These are phyloP conservation scores for Apocheima hispidaria DNA, from an alignment of 2,888 invertebrate genomes.

Conservation along the genomic window DNA sequence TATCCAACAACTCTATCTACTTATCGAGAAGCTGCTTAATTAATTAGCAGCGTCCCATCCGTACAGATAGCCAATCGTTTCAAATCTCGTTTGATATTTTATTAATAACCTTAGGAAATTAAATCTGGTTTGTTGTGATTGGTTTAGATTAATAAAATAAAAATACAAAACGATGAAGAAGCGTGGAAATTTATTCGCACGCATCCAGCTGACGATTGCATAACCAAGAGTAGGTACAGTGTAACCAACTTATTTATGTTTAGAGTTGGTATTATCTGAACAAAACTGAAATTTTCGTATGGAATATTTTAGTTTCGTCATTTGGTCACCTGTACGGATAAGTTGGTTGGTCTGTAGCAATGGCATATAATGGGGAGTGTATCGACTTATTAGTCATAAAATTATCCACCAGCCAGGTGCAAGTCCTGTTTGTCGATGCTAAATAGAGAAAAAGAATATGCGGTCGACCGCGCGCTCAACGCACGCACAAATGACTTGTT, in stretches of 20 bases:
- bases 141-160: conserved; percentile 15
- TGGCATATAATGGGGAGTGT: conserved; percentile 54
- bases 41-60: conserved; percentile 10
- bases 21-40: conserved; percentile 8
- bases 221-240: not conserved
- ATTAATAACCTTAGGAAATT: conserved; percentile 17
- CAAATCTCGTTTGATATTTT: conserved; percentile 11
- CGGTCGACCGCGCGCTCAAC: conserved; percentile 43
- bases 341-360: conserved; percentile 47
- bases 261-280: not conserved
- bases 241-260: not conserved
- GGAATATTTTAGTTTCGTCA: not conserved
- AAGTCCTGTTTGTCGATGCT: conserved; percentile 54
- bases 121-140: conserved; percentile 13
- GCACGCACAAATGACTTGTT: conserved; percentile 39
- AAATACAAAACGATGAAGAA: no score
- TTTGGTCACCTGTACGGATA: not conserved
- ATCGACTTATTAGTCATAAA: conserved; percentile 63
- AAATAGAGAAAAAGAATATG: conserved; percentile 57
- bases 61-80: conserved; percentile 4
- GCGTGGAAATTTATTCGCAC: no score
- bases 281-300: not conserved
- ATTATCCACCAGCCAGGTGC: conserved; percentile 73
- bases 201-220: conserved; percentile 24
- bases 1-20: not conserved